Base-by-base conservation (phyloP, 2,888 invertebrate genomes). In the Eupithecia centaureata region DNA sequence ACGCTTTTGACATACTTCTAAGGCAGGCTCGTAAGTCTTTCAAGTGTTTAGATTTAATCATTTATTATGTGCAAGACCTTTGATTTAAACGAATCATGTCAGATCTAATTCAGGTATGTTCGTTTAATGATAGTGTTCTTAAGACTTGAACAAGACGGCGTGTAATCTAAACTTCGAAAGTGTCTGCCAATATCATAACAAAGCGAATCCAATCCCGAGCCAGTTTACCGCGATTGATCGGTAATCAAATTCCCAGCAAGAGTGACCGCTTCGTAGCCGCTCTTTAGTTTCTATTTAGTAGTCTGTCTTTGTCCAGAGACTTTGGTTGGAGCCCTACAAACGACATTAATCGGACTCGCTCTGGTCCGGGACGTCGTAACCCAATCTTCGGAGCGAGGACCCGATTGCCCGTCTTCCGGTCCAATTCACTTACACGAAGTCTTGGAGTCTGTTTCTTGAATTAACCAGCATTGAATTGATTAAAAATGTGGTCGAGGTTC, bases 311-410 rank as follows among this genome's bases (percentile, higher is more conserved):
- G 57, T 32, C 57, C 10, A 33, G 75, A 71, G 75, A 79, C 80
- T 78, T 77, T 74, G 70, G 75, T 72, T 78, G 76, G 64, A 79
- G 78, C 80, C 82, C 84, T 84, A 89, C 90, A 90, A 90, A 92
- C 90, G 87, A 92, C 89, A 90, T 91, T 92, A 92, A 91, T 92
- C 88, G 86, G 87, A 85, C 84, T 88, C 89, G 84, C 87, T 47
- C 5, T 27, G 27, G 35, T 4, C 86, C 86, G 85, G 85, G n/a
- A n/a, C n/a, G n/a, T 83, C 84, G 81, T 91, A 92, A 91, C 90
- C 86, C 85, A 91, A 92, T 92, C 83, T 70, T 60, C 57, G 67
- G 68, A 67, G 58, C 61, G 42, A 63, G 66, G 42, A 59, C 58
- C 77, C 76, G 76, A 74, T 68, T 72, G 68, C 61, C 77, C 72